Conservation (phyloP, 1,140 invertebrate genomes). For the fruit fly (Drosophila melanogaster) region DNA sequence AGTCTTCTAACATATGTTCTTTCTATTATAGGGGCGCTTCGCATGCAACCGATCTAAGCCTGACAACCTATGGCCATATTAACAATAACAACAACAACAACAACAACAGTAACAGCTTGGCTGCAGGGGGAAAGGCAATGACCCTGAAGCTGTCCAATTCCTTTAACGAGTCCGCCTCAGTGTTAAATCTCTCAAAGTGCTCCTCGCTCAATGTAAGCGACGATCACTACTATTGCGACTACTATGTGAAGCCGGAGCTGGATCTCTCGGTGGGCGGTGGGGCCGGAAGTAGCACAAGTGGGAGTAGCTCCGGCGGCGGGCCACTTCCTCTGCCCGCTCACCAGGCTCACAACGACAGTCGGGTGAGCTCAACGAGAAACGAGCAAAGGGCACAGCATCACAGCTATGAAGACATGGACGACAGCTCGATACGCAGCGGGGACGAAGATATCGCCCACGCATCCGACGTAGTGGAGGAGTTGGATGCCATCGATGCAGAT, state of each 20-base stretch:
- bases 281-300: slow-evolving; percentile 37
- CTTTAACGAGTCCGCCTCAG: slow-evolving; percentile 65
- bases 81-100: slow-evolving; percentile 63
- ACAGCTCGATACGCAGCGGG: slow-evolving; percentile 67
- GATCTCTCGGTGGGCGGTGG: slow-evolving; percentile 59
- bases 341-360: slow-evolving; percentile 74
- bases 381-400: slow-evolving; percentile 51
- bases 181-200: slow-evolving; percentile 78
- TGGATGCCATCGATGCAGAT: slow-evolving; percentile 81
- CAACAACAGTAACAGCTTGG: slow-evolving; percentile 56
- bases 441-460: slow-evolving; percentile 63
- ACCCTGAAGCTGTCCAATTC: slow-evolving; percentile 56
- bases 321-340: slow-evolving; percentile 68
- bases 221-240: slow-evolving; percentile 73
- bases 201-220: slow-evolving; percentile 54
- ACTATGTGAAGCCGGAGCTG: slow-evolving; percentile 76
- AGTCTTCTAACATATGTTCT: too few relatives aligned
- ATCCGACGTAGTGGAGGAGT: slow-evolving; percentile 77
- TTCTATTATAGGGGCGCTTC: slow-evolving; percentile 64
- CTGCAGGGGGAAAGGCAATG: slow-evolving; percentile 45
- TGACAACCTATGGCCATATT: slow-evolving; percentile 64
- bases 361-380: slow-evolving; percentile 76
- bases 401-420: slow-evolving; percentile 75
- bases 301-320: slow-evolving; percentile 19
- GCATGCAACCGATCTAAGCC: slow-evolving; percentile 71